Conservation (phyloP, 2,888 invertebrate species). For the Arctia plantaginis region DNA sequence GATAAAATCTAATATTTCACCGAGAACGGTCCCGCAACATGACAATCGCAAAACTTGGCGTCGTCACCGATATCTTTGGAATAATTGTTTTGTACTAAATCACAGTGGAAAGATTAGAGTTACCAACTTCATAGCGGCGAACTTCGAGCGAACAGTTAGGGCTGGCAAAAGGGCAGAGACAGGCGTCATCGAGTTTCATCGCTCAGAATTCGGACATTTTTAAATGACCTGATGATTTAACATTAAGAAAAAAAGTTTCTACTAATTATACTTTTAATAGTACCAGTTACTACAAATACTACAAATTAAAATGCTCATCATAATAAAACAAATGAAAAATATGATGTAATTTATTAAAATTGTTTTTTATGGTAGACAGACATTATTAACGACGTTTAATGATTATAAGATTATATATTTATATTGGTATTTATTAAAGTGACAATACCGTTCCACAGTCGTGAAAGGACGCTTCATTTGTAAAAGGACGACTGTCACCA, state of each 20-base stretch:
- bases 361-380: too few species aligned
- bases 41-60: slow-evolving; percentile 47
- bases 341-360: too few species aligned
- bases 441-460: too few species aligned
- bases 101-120: slow-evolving; percentile 53
- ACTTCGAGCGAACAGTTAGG: slow-evolving; percentile 35
- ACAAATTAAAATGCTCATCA: not conserved
- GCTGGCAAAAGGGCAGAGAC: slow-evolving; percentile 24
- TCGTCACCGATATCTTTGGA: slow-evolving; percentile 49
- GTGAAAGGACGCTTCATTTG: too few species aligned
- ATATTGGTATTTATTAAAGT: too few species aligned
- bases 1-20: slow-evolving; percentile 27
- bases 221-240: not conserved
- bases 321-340: not conserved
- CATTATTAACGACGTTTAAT: too few species aligned
- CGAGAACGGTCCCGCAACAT: slow-evolving; percentile 33
- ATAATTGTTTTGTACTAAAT: slow-evolving; percentile 55
- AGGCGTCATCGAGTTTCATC: not conserved
- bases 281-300: too few species aligned
- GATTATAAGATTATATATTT: too few species aligned
- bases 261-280: too few species aligned
- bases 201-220: not conserved
- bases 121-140: slow-evolving; percentile 41
- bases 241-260: too few species aligned
- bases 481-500: too few species aligned